These are phyloP conservation scores for Oopsacas minuta DNA, from an alignment of 37 sponge, comb jelly and placozoan species.

Conservation along the genomic window DNA sequence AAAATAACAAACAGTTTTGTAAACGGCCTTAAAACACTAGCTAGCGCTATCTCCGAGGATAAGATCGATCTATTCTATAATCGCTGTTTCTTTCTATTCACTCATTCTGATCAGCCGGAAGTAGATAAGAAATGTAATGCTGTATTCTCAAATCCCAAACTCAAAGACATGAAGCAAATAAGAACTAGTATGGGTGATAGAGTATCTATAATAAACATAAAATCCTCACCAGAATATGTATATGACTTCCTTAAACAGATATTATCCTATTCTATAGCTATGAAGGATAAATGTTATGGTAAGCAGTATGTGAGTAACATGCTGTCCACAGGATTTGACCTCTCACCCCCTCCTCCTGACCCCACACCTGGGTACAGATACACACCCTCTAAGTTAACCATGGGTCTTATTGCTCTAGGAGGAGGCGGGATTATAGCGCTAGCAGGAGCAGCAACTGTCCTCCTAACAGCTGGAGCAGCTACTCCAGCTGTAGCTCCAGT, in stretches of 20 bases:
- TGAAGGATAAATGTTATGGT: neutral
- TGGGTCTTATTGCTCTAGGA: neutral
- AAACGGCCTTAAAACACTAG: neutral
- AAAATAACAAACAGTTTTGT: neutral
- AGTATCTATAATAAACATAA: neutral
- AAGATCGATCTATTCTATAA: neutral
- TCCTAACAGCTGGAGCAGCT: neutral
- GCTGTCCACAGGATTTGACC: neutral
- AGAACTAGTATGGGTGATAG: neutral
- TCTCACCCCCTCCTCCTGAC: neutral
- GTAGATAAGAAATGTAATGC: neutral
- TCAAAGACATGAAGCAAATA: neutral
- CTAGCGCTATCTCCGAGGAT: neutral
- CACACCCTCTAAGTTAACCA: neutral
- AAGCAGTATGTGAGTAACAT: neutral
- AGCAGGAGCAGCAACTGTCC: neutral
- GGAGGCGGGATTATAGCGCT: neutral
- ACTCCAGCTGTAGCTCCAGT: neutral
- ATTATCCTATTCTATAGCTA: neutral
- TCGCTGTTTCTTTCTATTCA: constrained; percentile 6
- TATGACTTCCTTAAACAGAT: neutral
- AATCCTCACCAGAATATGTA: neutral
- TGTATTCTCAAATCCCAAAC: neutral
- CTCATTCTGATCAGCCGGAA: neutral
- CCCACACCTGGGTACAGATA: neutral